phyloP scores from a whole-genome alignment of 2,888 invertebrate species.

The Ichneumon xanthorius region DNA sequence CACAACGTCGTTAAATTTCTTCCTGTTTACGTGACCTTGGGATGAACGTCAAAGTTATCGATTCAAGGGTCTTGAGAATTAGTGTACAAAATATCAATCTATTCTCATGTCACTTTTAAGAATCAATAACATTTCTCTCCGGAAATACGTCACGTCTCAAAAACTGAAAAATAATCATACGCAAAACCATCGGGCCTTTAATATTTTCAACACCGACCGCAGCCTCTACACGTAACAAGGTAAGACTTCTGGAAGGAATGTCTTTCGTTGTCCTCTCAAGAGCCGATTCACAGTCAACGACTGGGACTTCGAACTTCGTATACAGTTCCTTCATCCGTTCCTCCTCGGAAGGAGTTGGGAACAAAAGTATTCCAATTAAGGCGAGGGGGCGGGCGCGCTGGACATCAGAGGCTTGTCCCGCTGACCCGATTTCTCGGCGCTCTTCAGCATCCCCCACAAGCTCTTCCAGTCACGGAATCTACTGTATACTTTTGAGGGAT shows the following conservation, averaged over 20 bases:
- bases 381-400: constrained; percentile 46
- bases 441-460: constrained; percentile 45
- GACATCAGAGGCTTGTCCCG: constrained; percentile 65
- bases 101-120: background rate
- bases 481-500: constrained; percentile 30
- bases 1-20: constrained; percentile 32
- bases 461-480: constrained; percentile 51
- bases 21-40: constrained; percentile 36
- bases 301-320: background rate
- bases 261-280: background rate
- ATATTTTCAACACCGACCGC: background rate
- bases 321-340: constrained; percentile 8
- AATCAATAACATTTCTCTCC: background rate
- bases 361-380: constrained; percentile 68
- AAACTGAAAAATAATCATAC: too few species aligned
- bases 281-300: background rate
- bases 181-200: background rate
- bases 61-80: background rate
- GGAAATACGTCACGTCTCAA: background rate
- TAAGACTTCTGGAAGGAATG: background rate
- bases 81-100: background rate
- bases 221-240: background rate
- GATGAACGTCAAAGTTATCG: constrained; percentile 18
- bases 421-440: constrained; percentile 69
- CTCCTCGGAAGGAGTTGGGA: constrained; percentile 15